phyloP scores from a whole-genome alignment of 2,797 vertebrate genomes.

The Myripristis murdjan region DNA sequence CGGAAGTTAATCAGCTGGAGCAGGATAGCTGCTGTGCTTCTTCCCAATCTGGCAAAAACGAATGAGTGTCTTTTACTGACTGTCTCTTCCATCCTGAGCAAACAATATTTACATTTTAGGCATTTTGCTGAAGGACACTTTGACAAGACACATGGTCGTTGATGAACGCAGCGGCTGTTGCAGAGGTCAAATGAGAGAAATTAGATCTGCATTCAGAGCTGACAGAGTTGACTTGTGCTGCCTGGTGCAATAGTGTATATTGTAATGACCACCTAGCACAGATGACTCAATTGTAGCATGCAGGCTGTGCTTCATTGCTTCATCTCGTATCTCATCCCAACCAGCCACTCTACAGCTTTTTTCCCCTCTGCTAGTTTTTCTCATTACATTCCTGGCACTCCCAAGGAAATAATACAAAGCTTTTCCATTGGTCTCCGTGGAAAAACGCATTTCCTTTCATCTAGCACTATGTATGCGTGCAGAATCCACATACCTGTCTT shows the following conservation, averaged over 20 bases:
- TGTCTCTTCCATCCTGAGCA: no score
- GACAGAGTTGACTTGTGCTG: conserved; percentile 50
- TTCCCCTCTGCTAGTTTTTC: conserved; percentile 70
- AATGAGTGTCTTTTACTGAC: conserved; percentile 11
- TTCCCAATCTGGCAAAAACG: conserved; percentile 19
- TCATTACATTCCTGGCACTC: conserved; percentile 75
- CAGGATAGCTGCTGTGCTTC: conserved; percentile 9
- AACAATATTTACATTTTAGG: no score
- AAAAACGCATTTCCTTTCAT: conserved; percentile 75
- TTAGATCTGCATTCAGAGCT: conserved; percentile 53
- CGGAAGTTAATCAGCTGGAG: conserved; percentile 29
- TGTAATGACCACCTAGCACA: conserved; percentile 66
- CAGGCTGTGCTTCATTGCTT: conserved; percentile 75
- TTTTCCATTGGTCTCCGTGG: conserved; percentile 64
- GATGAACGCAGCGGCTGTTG: conserved; percentile 22
- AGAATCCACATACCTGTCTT: conserved; percentile 59
- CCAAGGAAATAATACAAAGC: conserved; percentile 73
- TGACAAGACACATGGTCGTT: conserved; percentile 23
- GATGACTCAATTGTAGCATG: conserved; percentile 69
- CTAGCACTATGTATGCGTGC: conserved; percentile 37
- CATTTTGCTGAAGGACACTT: conserved; percentile 10
- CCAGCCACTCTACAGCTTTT: conserved; percentile 57
- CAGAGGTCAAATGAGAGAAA: conserved; percentile 39
- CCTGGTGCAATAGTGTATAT: conserved; percentile 41
- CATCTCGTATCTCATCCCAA: conserved; percentile 78